phyloP scores from a whole-genome alignment of 2,113 vertebrate species.

The Ranitomeya imitator region DNA sequence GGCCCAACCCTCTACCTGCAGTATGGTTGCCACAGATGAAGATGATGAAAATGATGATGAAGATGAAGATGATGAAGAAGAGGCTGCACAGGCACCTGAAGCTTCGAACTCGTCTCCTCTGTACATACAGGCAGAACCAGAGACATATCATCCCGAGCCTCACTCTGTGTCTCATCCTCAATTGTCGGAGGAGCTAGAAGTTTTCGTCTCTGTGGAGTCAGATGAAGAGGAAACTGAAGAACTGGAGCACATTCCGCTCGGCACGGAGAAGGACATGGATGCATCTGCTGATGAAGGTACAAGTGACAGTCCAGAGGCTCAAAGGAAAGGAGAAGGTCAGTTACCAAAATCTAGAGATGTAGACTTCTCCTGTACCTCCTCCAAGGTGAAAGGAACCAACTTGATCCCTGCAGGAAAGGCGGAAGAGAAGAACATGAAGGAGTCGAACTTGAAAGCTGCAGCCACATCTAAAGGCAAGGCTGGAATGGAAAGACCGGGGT shows the following conservation, averaged over 20 bases:
- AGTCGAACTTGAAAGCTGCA: rapidly evolving
- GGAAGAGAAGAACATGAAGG: conserved; percentile 16
- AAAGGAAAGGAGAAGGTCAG: background rate
- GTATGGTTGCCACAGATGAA: background rate
- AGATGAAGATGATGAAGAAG: conserved; percentile 12
- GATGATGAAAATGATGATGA: background rate
- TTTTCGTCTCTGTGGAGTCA: conserved; percentile 44
- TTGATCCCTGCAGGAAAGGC: background rate
- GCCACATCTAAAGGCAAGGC: conserved; percentile 11
- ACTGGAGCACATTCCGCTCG: no score
- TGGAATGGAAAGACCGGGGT: rapidly evolving
- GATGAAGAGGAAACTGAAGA: conserved; percentile 36
- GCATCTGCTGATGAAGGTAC: background rate
- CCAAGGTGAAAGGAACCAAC: background rate
- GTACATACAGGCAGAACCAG: background rate
- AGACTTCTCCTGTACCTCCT: background rate
- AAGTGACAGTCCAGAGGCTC: background rate
- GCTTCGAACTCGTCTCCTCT: conserved; percentile 2
- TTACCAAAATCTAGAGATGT: background rate
- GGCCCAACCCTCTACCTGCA: background rate
- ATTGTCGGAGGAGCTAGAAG: conserved; percentile 7
- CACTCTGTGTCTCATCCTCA: background rate
- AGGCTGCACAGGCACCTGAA: background rate
- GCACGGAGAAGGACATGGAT: background rate
- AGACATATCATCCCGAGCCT: background rate